Conservation (phyloP, 2,888 invertebrate genomes). For the Chrysolina oricalcia region DNA sequence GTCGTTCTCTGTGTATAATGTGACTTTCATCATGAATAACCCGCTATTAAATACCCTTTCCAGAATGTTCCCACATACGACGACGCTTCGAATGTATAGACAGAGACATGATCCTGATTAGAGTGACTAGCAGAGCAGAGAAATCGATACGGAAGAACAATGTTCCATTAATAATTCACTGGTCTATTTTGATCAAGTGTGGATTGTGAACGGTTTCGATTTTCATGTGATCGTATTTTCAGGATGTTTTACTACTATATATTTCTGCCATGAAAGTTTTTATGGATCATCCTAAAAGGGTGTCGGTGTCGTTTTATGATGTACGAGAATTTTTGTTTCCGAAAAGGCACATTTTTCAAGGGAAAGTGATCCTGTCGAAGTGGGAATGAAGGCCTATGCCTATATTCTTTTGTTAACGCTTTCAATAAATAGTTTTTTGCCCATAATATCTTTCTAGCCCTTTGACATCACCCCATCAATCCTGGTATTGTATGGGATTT, state of each 20-base stretch:
- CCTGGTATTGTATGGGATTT: no score
- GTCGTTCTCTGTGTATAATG: no score
- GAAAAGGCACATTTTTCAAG: background rate
- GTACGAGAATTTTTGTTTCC: background rate
- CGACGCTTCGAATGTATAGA: background rate
- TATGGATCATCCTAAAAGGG: background rate
- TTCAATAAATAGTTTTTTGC: no score
- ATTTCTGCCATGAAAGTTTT: background rate
- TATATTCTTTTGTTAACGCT: no score
- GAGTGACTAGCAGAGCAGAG: background rate
- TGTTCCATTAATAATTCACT: constrained; percentile 14
- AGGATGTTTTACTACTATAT: background rate
- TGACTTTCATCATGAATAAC: no score
- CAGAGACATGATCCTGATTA: background rate
- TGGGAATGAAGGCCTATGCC: no score
- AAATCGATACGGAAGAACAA: background rate
- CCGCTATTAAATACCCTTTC: background rate
- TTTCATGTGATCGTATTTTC: background rate
- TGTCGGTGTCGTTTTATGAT: background rate
- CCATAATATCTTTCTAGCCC: no score
- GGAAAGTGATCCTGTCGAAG: no score
- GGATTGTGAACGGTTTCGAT: background rate
- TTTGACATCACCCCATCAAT: no score
- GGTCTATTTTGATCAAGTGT: background rate
- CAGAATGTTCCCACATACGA: background rate